Evolutionary conservation across 1,140 invertebrate genomes (phyloP), one percentile per base, ranked within the genome.

Genomic region (Plutomurus gul): DNA sequence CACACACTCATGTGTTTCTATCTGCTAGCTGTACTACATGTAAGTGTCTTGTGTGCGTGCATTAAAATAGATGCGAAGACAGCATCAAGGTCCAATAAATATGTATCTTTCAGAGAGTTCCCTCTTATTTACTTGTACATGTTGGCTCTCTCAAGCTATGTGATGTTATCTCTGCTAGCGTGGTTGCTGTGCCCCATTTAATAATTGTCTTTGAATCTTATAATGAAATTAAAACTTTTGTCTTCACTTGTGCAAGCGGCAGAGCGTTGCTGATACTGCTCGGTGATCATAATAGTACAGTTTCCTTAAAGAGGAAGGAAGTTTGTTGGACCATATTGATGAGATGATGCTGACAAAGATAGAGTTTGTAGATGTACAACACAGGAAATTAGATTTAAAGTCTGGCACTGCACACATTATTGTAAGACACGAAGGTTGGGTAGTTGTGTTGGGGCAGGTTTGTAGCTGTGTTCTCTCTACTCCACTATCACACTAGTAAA

Each of bases 361-460:
- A 30, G 56, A 65, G 27, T 65, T 43, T 43, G 39, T 13, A 43
- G 7, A 13, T 13, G 56, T 25, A 65, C 18, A n/a, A 30, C 27
- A 65, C 56, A 65, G 56, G 56, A 65, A 65, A 65, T 65, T 27
- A 65, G 27, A 65, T 65, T 36, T 36, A n/a, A 30, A 65, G 25
- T 33, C 25, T 30, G 27, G 30, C 3, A n/a, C 56, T 65, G 27
- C 27, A n/a, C n/a, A n/a, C n/a, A n/a, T n/a, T n/a, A n/a, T n/a
- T n/a, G n/a, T n/a, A n/a, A n/a, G n/a, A n/a, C n/a, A n/a, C n/a
- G n/a, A n/a, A n/a, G n/a, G n/a, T n/a, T n/a, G n/a, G n/a, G 25
- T 65, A 33, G 56, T 16, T 65, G 25, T 65, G 56, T 65, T 65
- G 56, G 36, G 56, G 56, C 56, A 65, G 56, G 56, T n/a, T 49